Evolutionary conservation across 2,797 vertebrate species (phyloP).

Genomic region (Lates japonicus): DNA sequence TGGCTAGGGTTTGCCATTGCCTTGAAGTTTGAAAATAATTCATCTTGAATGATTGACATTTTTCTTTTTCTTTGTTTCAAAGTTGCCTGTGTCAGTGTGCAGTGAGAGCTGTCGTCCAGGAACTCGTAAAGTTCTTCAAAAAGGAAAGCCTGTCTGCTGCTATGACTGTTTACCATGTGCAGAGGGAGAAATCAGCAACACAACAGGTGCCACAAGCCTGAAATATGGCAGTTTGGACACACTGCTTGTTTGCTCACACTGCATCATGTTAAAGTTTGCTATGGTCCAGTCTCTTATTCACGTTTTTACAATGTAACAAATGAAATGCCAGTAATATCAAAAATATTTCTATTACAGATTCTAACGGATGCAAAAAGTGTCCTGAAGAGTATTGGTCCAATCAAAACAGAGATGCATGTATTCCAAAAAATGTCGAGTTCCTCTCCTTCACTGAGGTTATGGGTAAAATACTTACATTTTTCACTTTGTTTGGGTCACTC

Average conservation of each 20-base stretch:
- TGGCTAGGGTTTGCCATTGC: neutral
- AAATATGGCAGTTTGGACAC: slow-evolving; percentile 1
- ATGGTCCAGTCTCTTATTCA: slow-evolving; percentile 38
- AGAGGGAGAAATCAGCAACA: slow-evolving; percentile 84
- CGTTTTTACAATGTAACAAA: slow-evolving; percentile 19
- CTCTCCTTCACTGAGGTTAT: slow-evolving; percentile 80
- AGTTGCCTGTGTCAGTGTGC: slow-evolving; percentile 83
- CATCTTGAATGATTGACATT: neutral
- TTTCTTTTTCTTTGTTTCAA: slow-evolving; percentile 7
- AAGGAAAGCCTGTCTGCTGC: slow-evolving; percentile 82
- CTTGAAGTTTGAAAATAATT: neutral
- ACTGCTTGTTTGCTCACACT: slow-evolving; percentile 50
- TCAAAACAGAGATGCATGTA: slow-evolving; percentile 79
- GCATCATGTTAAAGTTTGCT: slow-evolving; percentile 57
- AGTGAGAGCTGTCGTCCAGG: slow-evolving; percentile 82
- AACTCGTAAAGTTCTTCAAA: slow-evolving; percentile 81
- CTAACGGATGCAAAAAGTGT: slow-evolving; percentile 83
- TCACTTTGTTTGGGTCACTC: slow-evolving; percentile 78
- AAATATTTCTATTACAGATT: slow-evolving; percentile 81
- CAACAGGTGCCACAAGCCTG: slow-evolving; percentile 73
- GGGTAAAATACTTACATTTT: slow-evolving; percentile 76
- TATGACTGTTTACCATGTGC: slow-evolving; percentile 83
- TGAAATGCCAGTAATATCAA: slow-evolving; percentile 32
- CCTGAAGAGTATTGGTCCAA: slow-evolving; percentile 85
- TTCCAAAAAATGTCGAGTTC: slow-evolving; percentile 81